Base-by-base conservation (phyloP, 2,113 vertebrate genomes). In the Odontesthes bonariensis region DNA sequence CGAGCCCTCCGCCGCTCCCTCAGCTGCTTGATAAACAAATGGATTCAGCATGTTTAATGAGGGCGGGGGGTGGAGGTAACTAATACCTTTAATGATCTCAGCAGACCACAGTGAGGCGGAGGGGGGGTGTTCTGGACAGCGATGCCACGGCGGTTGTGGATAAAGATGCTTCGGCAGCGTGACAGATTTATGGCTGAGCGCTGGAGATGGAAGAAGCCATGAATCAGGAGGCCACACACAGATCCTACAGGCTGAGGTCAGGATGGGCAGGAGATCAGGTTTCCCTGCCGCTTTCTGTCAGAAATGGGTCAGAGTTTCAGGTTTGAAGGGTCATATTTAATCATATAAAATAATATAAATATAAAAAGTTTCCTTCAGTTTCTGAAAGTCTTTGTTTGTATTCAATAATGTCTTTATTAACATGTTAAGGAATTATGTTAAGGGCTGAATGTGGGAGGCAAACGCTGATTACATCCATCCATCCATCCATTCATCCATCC, bases 21-120 rank as follows among this genome's bases (percentile, higher is more conserved):
- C 63, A 51, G 86, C 89, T 86, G 82, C 79, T 81, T 71, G 75
- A 81, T 83, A 89, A 88, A 91, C 90, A 91, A 92, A 91, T 90
- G 88, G 89, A 90, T 89, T 91, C 89, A 83, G 80, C 85, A 90
- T 89, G 84, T 83, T 88, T 91, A 91, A 91, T 91, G 89, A 90
- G 87, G 65, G 62, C 23, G 70, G 81, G 84, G 75, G 78, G 74
- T 14, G 77, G 80, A 71, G 74, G 79, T 73, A 88, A 88, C 64
- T 84, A 79, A 90, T 86, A 90, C 87, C 78, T 85, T 79, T 89
- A 91, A 92, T 91, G 88, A 88, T 86, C 86, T 83, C 77, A 85
- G 75, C 91, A 92, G 92, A 91, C 84, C 70, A 91, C 81, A 86
- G 52, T 19, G 19, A 16, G 14, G 14, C 23, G 62, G 1, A 17